These are phyloP conservation scores for Crematogaster levior DNA, from an alignment of 2,888 invertebrate species.

Conservation along the genomic window DNA sequence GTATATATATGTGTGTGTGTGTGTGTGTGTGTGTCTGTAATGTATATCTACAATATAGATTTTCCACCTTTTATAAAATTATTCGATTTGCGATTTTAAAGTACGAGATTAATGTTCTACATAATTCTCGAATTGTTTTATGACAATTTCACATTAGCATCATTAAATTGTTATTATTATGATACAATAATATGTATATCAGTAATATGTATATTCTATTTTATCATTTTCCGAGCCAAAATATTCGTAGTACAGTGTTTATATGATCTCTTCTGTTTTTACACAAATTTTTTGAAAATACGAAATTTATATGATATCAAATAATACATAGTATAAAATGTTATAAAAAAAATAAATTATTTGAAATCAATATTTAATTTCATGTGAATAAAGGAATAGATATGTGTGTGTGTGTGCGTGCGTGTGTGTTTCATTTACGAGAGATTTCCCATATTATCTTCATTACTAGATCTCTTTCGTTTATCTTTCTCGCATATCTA, in stretches of 20 bases:
- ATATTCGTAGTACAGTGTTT: neutral
- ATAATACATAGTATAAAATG: neutral
- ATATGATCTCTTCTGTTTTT: neutral
- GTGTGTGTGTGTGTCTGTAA: too few relatives aligned
- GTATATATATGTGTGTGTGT: too few relatives aligned
- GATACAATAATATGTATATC: neutral
- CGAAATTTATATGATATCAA: neutral
- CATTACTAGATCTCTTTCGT: neutral
- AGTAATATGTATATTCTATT: conserved; percentile 14
- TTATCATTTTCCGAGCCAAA: neutral
- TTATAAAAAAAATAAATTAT: conserved; percentile 11
- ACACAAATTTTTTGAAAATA: neutral
- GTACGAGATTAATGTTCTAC: conserved; percentile 2
- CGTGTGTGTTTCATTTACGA: neutral
- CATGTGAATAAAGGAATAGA: neutral
- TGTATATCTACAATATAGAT: neutral
- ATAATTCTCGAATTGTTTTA: conserved; percentile 32
- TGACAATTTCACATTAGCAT: neutral
- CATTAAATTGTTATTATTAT: conserved; percentile 21
- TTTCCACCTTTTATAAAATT: neutral
- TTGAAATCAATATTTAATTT: neutral
- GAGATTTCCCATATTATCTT: neutral
- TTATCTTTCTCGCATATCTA: conserved; percentile 4
- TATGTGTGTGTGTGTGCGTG: too few relatives aligned
- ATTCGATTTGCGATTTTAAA: conserved; percentile 21